Percentiles rank a stretch among this genome's conserved stretches.
phyloP scores from a whole-genome alignment of 1,140 invertebrate genomes.

The Cryptotermes secundus region DNA sequence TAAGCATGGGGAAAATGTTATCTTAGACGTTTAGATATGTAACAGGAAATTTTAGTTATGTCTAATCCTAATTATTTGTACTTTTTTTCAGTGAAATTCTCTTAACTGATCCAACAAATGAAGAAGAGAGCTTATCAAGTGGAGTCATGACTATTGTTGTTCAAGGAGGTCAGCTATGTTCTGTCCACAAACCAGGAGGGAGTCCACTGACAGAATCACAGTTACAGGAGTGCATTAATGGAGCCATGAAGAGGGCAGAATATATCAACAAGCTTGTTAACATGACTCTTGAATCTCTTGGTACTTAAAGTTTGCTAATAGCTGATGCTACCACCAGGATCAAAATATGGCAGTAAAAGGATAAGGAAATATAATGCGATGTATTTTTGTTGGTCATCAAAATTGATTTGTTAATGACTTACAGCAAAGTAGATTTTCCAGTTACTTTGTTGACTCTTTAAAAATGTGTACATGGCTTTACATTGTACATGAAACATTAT shows the following conservation, averaged over 20 bases:
- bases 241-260: not conserved
- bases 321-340: not conserved
- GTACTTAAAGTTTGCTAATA: not conserved
- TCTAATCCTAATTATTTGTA: not conserved
- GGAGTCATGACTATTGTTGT: slow-evolving; percentile 45
- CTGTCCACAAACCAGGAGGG: slow-evolving; percentile 43
- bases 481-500: too few species aligned
- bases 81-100: slow-evolving; percentile 31
- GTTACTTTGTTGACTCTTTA: too few species aligned
- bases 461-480: too few species aligned
- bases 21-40: too few species aligned
- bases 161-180: slow-evolving; percentile 44
- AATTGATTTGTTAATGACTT: too few species aligned
- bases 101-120: slow-evolving; percentile 34
- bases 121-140: slow-evolving; percentile 35
- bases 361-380: not conserved
- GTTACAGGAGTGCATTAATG: slow-evolving; percentile 42
- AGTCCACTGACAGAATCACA: slow-evolving; percentile 43
- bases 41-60: too few species aligned
- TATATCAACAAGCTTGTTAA: slow-evolving; percentile 26
- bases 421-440: too few species aligned
- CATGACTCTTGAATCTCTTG: not conserved
- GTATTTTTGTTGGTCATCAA: not conserved
- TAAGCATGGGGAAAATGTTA: too few species aligned
- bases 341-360: not conserved